These are phyloP conservation scores for Tyrannus savana DNA, from an alignment of 2,113 vertebrate genomes.

Conservation along the genomic window DNA sequence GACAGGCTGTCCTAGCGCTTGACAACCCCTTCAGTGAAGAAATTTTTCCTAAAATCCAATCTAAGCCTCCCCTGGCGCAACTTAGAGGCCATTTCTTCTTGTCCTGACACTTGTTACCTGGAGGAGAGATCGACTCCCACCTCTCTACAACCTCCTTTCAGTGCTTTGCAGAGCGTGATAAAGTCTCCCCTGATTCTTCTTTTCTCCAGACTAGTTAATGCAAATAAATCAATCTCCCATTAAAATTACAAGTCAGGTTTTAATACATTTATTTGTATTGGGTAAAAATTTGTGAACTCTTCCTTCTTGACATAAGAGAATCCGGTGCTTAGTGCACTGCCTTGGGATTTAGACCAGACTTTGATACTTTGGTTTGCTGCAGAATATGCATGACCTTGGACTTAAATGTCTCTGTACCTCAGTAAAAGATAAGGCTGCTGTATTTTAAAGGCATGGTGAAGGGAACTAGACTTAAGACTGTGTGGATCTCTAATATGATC, in stretches of 20 bases:
- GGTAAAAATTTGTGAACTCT: background rate
- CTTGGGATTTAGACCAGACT: background rate
- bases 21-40: background rate
- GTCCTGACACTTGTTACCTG: background rate
- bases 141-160: background rate
- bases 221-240: background rate
- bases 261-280: background rate
- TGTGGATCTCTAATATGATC: background rate
- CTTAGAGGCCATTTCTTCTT: background rate
- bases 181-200: accelerated
- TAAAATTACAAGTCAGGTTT: background rate
- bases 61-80: background rate
- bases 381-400: background rate
- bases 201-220: background rate
- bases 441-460: background rate
- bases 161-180: background rate
- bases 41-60: background rate
- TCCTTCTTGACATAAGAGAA: background rate
- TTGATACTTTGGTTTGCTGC: background rate
- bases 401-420: background rate
- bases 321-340: background rate
- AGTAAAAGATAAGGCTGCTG: background rate
- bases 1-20: background rate
- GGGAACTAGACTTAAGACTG: background rate
- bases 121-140: background rate